These are phyloP conservation scores for Gymnoscopelus braueri DNA, from an alignment of 2,797 vertebrate species.

Conservation along the genomic window DNA sequence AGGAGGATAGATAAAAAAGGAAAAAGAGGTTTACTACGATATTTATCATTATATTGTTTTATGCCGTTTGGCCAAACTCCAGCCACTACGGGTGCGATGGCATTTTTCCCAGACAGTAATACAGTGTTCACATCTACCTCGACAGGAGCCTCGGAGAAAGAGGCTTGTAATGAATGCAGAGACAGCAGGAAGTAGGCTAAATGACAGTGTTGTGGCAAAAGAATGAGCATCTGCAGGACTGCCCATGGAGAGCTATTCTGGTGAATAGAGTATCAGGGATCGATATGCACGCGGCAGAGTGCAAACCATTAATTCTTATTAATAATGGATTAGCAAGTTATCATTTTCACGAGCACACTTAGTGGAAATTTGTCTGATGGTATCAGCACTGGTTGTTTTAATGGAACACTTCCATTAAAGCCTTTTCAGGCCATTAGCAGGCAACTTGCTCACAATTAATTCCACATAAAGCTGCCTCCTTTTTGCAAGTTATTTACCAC, in stretches of 20 bases:
- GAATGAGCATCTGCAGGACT: slow-evolving; percentile 70
- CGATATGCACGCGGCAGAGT: slow-evolving; percentile 73
- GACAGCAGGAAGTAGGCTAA: slow-evolving; percentile 65
- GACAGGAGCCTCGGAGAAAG: slow-evolving; percentile 45
- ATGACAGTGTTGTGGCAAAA: slow-evolving; percentile 70
- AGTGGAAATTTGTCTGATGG: slow-evolving; percentile 79
- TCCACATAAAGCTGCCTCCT: slow-evolving; percentile 73
- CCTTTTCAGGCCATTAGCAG: slow-evolving; percentile 79
- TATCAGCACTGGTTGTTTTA: slow-evolving; percentile 77
- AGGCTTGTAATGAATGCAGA: slow-evolving; percentile 64
- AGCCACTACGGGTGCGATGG: slow-evolving; percentile 7
- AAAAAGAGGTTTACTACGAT: slow-evolving; percentile 6
- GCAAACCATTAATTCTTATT: slow-evolving; percentile 83
- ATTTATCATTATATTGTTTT: slow-evolving; percentile 13
- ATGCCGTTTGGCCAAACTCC: background rate
- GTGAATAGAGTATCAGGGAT: slow-evolving; percentile 76
- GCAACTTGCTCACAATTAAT: slow-evolving; percentile 82
- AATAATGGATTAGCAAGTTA: slow-evolving; percentile 85
- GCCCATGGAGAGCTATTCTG: slow-evolving; percentile 70
- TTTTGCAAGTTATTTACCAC: slow-evolving; percentile 78
- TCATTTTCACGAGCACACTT: slow-evolving; percentile 81
- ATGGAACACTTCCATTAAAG: slow-evolving; percentile 80
- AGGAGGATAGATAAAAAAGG: slow-evolving; percentile 3
- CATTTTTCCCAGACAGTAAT: slow-evolving; percentile 22
- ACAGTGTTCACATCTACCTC: slow-evolving; percentile 26